These are phyloP conservation scores for Xiphorhynchus elegans DNA, from an alignment of 2,113 vertebrate genomes.

Conservation along the genomic window DNA sequence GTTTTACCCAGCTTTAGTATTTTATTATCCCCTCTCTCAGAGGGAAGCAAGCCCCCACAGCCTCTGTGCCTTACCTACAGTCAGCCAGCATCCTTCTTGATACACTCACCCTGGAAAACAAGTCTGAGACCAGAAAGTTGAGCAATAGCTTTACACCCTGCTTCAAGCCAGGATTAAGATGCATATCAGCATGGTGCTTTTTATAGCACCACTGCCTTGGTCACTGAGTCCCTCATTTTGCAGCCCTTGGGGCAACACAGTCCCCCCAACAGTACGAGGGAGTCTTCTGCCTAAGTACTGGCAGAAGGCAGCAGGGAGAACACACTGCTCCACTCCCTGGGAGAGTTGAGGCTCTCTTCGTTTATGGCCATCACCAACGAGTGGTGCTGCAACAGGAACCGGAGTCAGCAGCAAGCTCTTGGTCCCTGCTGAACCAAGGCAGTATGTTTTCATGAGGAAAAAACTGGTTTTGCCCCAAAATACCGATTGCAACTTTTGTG, in stretches of 20 bases:
- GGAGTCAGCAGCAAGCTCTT: neutral
- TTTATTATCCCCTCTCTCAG: neutral
- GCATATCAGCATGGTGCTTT: neutral
- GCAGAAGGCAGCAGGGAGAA: neutral
- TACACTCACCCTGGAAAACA: neutral
- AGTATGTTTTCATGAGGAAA: neutral
- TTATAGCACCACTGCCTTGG: neutral
- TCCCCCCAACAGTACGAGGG: neutral
- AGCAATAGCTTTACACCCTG: neutral
- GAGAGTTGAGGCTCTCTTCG: neutral
- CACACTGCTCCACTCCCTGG: accelerated
- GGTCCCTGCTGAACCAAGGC: neutral
- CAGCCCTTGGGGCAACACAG: accelerated
- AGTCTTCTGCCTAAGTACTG: neutral
- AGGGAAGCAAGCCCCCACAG: neutral
- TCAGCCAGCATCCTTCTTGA: neutral
- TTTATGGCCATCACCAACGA: accelerated
- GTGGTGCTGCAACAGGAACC: neutral
- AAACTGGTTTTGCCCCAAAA: neutral
- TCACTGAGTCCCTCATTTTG: neutral
- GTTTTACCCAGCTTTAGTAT: neutral
- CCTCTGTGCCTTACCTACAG: neutral
- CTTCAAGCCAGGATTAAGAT: neutral
- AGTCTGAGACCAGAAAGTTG: neutral
- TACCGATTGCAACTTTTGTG: neutral